Percentiles rank a stretch among this genome's conserved stretches.
phyloP scores from a whole-genome alignment of 2,113 vertebrate species.

The Gadus macrocephalus region DNA sequence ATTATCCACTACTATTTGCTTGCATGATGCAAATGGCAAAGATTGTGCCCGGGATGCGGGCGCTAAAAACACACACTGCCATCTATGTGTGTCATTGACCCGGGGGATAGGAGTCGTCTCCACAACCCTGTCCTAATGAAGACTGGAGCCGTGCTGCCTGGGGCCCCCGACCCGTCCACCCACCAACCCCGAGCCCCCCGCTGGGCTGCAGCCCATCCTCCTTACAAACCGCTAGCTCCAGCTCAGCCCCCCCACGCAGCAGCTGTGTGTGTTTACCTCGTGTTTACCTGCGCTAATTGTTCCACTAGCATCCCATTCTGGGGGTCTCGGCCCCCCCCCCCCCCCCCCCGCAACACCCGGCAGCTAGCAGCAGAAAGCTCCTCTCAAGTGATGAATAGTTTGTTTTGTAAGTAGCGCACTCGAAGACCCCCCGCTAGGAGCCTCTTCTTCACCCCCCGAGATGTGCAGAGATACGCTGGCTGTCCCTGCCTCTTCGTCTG shows the following conservation, averaged over 20 bases:
- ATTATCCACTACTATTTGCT: no score
- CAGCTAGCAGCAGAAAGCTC: constrained; percentile 6
- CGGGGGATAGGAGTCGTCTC: neutral
- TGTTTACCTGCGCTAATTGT: constrained; percentile 65
- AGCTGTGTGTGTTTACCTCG: constrained; percentile 69
- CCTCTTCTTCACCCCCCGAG: no score
- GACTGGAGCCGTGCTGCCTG: constrained; percentile 47
- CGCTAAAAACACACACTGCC: no score
- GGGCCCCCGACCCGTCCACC: constrained; percentile 30
- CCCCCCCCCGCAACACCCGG: constrained; percentile 23
- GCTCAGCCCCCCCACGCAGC: constrained; percentile 34
- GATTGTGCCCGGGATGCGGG: no score
- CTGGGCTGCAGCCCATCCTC: constrained; percentile 26
- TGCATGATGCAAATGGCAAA: no score
- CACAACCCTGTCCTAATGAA: constrained; percentile 32
- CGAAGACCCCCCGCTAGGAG: no score
- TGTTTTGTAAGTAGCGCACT: no score
- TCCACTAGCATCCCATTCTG: constrained; percentile 49
- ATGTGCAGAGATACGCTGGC: no score
- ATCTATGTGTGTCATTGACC: no score
- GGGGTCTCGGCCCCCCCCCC: constrained; percentile 49
- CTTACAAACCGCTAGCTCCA: no score
- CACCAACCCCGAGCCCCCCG: constrained; percentile 24
- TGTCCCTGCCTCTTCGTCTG: no score
- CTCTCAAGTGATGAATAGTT: no score